These are phyloP conservation scores for Drosophila bipectinata DNA, from an alignment of 1,140 invertebrate species.

Conservation along the genomic window DNA sequence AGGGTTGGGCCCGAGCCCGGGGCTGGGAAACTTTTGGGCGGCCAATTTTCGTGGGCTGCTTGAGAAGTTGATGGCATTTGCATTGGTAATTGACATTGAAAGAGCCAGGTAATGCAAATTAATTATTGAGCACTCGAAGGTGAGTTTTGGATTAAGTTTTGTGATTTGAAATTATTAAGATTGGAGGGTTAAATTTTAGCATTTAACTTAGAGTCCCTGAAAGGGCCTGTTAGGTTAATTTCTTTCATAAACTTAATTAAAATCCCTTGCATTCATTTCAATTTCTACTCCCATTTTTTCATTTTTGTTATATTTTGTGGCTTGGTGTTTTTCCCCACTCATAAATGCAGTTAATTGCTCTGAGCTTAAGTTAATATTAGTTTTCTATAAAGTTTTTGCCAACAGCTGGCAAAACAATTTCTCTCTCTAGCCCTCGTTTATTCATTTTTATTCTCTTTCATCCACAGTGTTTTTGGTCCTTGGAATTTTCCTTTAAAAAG, in stretches of 20 bases:
- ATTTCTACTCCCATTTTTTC: background rate
- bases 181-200: too few species aligned
- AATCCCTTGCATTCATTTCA: background rate
- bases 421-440: background rate
- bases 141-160: background rate
- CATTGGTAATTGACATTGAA: background rate
- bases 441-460: background rate
- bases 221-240: too few species aligned
- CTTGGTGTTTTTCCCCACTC: constrained; percentile 1
- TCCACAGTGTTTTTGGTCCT: constrained; percentile 1
- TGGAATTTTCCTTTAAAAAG: constrained; percentile 32
- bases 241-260: background rate
- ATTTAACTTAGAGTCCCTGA: too few species aligned
- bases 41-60: constrained; percentile 27
- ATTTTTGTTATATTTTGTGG: background rate
- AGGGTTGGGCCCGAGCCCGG: constrained; percentile 39
- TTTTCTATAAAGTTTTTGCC: constrained; percentile 51
- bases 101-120: background rate
- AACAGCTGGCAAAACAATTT: constrained; percentile 45
- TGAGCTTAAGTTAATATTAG: constrained; percentile 46
- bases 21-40: constrained; percentile 37
- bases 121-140: background rate
- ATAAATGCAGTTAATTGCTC: constrained; percentile 53
- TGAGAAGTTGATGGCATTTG: constrained; percentile 23
- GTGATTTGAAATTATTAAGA: background rate